Evolutionary conservation across 2,888 invertebrate species (phyloP), one percentile per base, ranked within the genome.

Genomic region (Xylota sylvarum): DNA sequence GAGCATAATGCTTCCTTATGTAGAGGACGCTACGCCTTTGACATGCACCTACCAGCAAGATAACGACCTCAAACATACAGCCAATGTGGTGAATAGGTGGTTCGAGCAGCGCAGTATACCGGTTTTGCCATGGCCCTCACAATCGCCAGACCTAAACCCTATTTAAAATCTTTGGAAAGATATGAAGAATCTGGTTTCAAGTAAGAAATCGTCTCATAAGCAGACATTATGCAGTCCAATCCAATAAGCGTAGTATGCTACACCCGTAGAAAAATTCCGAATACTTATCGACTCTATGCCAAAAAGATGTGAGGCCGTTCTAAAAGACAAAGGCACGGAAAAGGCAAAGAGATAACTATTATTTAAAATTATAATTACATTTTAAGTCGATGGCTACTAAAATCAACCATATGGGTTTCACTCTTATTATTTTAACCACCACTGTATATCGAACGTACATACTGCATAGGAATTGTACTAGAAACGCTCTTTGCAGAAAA

Each of bases 101-200:
- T 50, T 50, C 12, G 12, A 50, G 10, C 50, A 50, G 27, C 23
- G 6, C 4, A 50, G 9, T 50, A 5, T 50, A 40, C 9, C 50
- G 50, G 9, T 55, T 55, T 55, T 55, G 17, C 32, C 56, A 56
- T 32, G 27, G 32, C 32, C 56, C 56, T 56, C 23, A 23, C 50
- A 50, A 50, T 56, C n/a, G 17, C 40, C 37, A 23, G 40, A 23
- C 40, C 40, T 32, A 14, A 56, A 12, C 23, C n/a, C 40, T 60
- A 58, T 37, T 2, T 17, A 58, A 58, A 58, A 30, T 55, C 30
- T 35, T 6, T 56, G 30, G 19, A 35, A 30, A 56, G 46, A 46
- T 46, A 17, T 46, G 46, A 46, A 46, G 14, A 46, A 14, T 46
- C 14, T 1, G 17, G 46, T 46, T 17, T 46, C 46, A 17, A 2